These are phyloP conservation scores for Buteo buteo DNA, from an alignment of 2,113 vertebrate genomes.

Conservation along the genomic window DNA sequence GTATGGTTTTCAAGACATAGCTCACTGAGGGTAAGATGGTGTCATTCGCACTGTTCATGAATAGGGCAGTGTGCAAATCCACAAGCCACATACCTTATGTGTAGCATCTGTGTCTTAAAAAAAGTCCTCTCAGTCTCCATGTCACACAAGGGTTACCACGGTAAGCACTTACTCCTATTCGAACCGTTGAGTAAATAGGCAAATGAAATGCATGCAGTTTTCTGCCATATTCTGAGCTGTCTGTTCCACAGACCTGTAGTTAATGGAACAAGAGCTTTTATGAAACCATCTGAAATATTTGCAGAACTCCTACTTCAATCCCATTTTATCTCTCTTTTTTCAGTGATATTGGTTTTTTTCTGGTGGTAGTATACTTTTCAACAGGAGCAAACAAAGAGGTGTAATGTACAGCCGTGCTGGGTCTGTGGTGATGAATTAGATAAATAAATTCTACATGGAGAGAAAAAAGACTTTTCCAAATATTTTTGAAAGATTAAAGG, in stretches of 20 bases:
- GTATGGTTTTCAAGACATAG: constrained; percentile 44
- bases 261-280: not conserved
- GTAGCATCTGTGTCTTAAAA: constrained; percentile 37
- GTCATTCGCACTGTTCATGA: constrained; percentile 46
- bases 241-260: not conserved
- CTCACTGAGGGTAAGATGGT: constrained; percentile 16
- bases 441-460: not conserved
- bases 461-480: not conserved
- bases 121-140: not conserved
- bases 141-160: not conserved
- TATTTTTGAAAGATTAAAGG: constrained; percentile 35
- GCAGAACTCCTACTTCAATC: not conserved
- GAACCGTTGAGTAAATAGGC: not conserved
- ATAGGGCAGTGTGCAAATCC: constrained; percentile 39
- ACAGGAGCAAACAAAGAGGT: not conserved
- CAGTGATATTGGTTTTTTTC: not conserved
- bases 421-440: not conserved
- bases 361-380: not conserved
- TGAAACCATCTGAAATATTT: not conserved
- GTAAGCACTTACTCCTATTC: not conserved
- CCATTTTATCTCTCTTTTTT: not conserved
- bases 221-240: not conserved
- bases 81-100: constrained; percentile 23
- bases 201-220: not conserved
- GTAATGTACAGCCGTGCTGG: accelerated